Evolutionary conservation across 2,888 invertebrate genomes (phyloP).

Genomic region (Limenitis camilla): DNA sequence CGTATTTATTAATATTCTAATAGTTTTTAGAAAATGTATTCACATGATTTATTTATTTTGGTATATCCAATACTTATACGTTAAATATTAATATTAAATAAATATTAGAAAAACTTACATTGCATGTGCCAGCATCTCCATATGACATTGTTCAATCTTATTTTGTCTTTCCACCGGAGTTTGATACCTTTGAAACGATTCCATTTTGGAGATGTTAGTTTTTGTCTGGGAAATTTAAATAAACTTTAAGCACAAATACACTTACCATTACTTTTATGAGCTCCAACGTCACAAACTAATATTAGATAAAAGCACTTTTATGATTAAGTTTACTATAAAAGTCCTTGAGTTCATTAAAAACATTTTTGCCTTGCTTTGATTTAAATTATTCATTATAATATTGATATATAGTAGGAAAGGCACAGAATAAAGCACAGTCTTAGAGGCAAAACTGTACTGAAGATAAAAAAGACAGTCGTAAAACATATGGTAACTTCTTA

Average conservation of each 20-base stretch:
- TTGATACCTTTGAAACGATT: constrained; percentile 99
- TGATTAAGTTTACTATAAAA: constrained; percentile 49
- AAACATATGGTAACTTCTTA: constrained; percentile 48
- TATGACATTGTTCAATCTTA: constrained; percentile 98
- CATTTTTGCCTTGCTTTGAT: constrained; percentile 53
- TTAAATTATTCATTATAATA: constrained; percentile 52
- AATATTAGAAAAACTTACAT: constrained; percentile 76
- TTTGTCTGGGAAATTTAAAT: constrained; percentile 84
- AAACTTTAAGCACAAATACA: constrained; percentile 28
- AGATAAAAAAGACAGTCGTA: constrained; percentile 40
- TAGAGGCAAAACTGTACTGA: constrained; percentile 46
- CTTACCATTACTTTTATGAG: constrained; percentile 51
- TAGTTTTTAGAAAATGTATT: not conserved
- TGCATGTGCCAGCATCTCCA: constrained; percentile 99
- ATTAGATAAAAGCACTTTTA: constrained; percentile 41
- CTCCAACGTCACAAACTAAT: constrained; percentile 53
- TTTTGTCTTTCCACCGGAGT: constrained; percentile 98
- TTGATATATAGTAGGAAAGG: constrained; percentile 31
- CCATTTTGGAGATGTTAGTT: constrained; percentile 99
- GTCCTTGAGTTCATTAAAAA: constrained; percentile 48
- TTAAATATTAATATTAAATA: not conserved
- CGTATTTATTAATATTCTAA: not conserved
- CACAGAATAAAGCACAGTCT: constrained; percentile 40
- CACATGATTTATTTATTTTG: not conserved
- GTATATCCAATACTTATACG: not conserved